phyloP scores from a whole-genome alignment of 2,888 invertebrate species.

The Podabrus alpinus region DNA sequence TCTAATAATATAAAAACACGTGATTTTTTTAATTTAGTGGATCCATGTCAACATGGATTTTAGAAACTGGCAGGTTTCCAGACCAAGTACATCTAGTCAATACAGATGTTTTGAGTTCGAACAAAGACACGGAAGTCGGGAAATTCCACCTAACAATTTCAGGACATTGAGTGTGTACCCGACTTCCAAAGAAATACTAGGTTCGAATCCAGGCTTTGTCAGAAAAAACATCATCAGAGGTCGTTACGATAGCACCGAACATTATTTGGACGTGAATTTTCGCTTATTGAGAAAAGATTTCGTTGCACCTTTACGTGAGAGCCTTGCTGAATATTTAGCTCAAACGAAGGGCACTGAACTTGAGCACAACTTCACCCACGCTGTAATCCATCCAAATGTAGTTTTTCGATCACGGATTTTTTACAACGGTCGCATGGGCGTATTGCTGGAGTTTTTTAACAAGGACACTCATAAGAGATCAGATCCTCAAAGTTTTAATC shows the following conservation, averaged over 20 bases:
- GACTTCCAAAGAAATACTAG: neutral
- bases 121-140: too few relatives aligned
- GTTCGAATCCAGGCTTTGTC: slow-evolving; percentile 52
- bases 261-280: slow-evolving; percentile 82
- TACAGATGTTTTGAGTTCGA: too few relatives aligned
- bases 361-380: neutral
- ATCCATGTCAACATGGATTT: too few relatives aligned
- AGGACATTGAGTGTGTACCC: slow-evolving; percentile 59
- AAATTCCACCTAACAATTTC: too few relatives aligned
- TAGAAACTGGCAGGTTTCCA: too few relatives aligned
- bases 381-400: neutral
- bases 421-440: neutral
- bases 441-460: neutral
- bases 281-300: slow-evolving; percentile 79
- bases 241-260: slow-evolving; percentile 65
- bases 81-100: too few relatives aligned
- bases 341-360: neutral
- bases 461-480: too few relatives aligned
- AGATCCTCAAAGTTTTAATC: slow-evolving; percentile 64
- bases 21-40: too few relatives aligned
- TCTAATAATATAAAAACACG: too few relatives aligned
- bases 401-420: neutral
- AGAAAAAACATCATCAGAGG: slow-evolving; percentile 66
- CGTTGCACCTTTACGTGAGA: slow-evolving; percentile 71
- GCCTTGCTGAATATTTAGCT: slow-evolving; percentile 53